Percentiles rank a stretch among this genome's conserved stretches.
phyloP scores from a whole-genome alignment of 2,797 vertebrate species.

The Jordanella pulchra region DNA sequence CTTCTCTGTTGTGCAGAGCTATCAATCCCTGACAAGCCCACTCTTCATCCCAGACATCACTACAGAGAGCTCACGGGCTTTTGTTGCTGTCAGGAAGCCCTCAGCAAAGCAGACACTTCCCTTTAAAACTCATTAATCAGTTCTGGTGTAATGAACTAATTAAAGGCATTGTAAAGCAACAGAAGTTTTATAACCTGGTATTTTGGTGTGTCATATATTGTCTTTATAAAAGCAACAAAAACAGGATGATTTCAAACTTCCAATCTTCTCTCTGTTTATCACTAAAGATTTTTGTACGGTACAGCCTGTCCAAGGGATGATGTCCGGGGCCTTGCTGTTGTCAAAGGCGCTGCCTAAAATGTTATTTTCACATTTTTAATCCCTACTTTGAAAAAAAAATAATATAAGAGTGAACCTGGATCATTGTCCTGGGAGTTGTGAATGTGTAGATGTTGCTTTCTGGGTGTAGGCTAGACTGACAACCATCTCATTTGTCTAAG shows the following conservation, averaged over 20 bases:
- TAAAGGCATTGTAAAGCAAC: slow-evolving; percentile 67
- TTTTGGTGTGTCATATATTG: slow-evolving; percentile 40
- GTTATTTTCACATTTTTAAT: background rate
- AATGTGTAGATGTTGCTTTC: slow-evolving; percentile 70
- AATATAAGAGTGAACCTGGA: slow-evolving; percentile 56
- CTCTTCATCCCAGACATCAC: slow-evolving; percentile 62
- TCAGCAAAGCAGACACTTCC: slow-evolving; percentile 65
- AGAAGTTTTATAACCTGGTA: slow-evolving; percentile 38
- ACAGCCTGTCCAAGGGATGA: too few relatives aligned
- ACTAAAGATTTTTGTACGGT: too few relatives aligned
- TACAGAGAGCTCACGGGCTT: slow-evolving; percentile 50
- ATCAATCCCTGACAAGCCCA: slow-evolving; percentile 64
- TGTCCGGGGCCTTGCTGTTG: too few relatives aligned
- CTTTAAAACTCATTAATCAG: slow-evolving; percentile 74
- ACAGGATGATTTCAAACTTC: slow-evolving; percentile 57
- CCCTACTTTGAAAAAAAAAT: slow-evolving; percentile 40
- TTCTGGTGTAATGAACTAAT: slow-evolving; percentile 72
- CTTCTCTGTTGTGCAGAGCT: slow-evolving; percentile 47
- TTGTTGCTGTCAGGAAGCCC: slow-evolving; percentile 67
- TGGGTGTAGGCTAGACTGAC: slow-evolving; percentile 69
- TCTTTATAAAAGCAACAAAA: slow-evolving; percentile 38
- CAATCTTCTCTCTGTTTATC: too few relatives aligned
- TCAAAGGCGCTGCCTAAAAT: too few relatives aligned
- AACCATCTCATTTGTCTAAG: slow-evolving; percentile 56
- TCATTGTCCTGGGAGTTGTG: slow-evolving; percentile 59